Evolutionary conservation across 1,140 invertebrate genomes (phyloP), one percentile per base, ranked within the genome.

Genomic region (Macrotrachela quadricornifera): DNA sequence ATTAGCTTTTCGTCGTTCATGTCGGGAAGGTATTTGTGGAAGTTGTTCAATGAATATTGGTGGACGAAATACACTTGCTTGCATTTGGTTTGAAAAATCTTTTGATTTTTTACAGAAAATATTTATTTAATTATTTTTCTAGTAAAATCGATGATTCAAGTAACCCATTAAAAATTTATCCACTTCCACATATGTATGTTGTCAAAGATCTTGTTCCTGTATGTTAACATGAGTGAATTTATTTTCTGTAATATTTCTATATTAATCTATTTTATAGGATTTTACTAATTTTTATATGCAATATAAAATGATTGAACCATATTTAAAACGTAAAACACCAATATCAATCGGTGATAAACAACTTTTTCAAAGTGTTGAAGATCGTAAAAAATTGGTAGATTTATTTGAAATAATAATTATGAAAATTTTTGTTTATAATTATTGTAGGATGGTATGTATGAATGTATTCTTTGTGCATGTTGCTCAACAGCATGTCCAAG

Each of bases 21-120:
- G 88, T 61, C 77, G 88, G 49, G 88, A 95, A 71, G 74, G 88
- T 36, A 95, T 97, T 60, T 97, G 91, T 71, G 91, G 91, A 14
- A 95, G 88, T n/a, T 96, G 91, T 72, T 80, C 91, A 41, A 96
- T 96, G 90, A 97, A 96, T 70, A 95, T 97, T 68, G 83, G 80
- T 58, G 91, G 91, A 48, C 74, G 78, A 30, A 97, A 97, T 70
- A 94, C 87, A 1, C 73, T 96, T 37, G 91, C 91, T 37, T 92
- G 87, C 66, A 84, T 90, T 59, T 79, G 77, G 79, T 79, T 68
- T 61, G 60, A 62, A 45, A 44, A 49, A 41, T 30, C 36, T n/a
- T 36, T n/a, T 36, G 18, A 37, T 30, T n/a, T 55, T 47, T 55
- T 12, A 9, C 37, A 38, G 1, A n/a, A 16, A 4, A 1, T 11